Base-by-base conservation (phyloP, 2,888 invertebrate genomes). In the Phyllotreta striolata region DNA sequence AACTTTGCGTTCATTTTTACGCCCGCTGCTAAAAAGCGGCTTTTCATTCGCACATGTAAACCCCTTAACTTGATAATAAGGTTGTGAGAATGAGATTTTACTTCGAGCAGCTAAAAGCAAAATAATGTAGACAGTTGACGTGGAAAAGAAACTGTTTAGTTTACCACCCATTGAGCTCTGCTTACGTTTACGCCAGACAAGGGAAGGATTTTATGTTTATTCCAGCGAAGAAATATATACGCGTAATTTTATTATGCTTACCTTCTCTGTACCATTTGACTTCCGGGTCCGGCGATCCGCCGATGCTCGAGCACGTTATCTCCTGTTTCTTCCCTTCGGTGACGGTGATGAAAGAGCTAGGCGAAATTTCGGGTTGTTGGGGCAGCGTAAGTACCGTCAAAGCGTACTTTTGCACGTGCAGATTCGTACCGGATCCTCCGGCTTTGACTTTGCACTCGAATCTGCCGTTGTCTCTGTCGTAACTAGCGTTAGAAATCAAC, bases 381-480 rank as follows among this genome's bases (percentile, higher is more conserved):
- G 96, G 96, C 55, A 90, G 88, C 40, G 94, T 91, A 63, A 96
- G 86, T 62, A 96, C 95, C 37, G 95, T 95, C 74, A 96, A 85
- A 70, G 89, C 87, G 78, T 93, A 90, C 66, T 89, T 88, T 82
- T 95, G 93, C 70, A 91, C 89, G 83, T 94, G 93, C 73, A 94
- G 85, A 80, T 91, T 91, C 67, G 88, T 87, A 46, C 94, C 94
- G 34, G 92, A 92, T 70, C 91, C 94, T 74, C 87, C 90, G 67
- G 89, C 93, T 84, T 90, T 93, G 76, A 91, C 90, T 75, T 91
- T 90, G 82, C 96, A 97, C 83, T 93, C 95, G 84, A 95, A 96
- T 76, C 90, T 88, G 58, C 95, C 96, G 82, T 95, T 95, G 84
- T 95, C 96, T 13, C 92, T 86, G 78, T 91, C 93, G 84, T 95